Evolutionary conservation across 2,113 vertebrate species (phyloP).

Genomic region (Okapia johnstoni): DNA sequence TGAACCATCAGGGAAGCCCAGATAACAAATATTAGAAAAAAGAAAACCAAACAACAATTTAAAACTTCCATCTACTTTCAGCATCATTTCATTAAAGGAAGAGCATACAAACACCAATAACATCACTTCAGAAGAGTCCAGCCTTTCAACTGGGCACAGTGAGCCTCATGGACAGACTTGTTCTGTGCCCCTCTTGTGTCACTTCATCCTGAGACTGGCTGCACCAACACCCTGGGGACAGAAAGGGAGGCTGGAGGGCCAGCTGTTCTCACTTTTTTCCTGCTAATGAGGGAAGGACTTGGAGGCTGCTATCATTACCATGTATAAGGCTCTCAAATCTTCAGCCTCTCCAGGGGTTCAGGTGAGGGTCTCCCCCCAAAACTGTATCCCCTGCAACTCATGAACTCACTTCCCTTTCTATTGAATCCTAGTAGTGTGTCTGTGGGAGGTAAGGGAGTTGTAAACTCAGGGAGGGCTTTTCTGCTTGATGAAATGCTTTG

Average conservation of each 20-base stretch:
- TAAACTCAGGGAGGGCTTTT: not conserved
- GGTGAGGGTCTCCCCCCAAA: not conserved
- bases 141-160: not conserved
- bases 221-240: not conserved
- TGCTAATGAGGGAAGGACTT: not conserved
- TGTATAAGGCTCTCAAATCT: not conserved
- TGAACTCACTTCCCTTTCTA: fast-evolving
- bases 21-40: not conserved
- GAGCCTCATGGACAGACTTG: not conserved
- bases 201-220: not conserved
- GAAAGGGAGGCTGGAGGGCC: not conserved
- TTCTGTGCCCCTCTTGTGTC: not conserved
- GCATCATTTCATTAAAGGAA: not conserved
- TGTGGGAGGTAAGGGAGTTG: not conserved
- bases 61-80: not conserved
- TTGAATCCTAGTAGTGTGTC: not conserved
- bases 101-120: not conserved
- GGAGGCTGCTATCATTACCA: not conserved
- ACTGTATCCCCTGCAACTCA: not conserved
- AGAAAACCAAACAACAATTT: not conserved
- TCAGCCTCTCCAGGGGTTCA: not conserved
- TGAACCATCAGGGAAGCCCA: not conserved
- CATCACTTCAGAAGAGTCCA: not conserved
- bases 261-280: not conserved
- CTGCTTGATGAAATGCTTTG: not conserved